phyloP scores from a whole-genome alignment of 1,140 invertebrate genomes.

The Pogonomyrmex californicus region DNA sequence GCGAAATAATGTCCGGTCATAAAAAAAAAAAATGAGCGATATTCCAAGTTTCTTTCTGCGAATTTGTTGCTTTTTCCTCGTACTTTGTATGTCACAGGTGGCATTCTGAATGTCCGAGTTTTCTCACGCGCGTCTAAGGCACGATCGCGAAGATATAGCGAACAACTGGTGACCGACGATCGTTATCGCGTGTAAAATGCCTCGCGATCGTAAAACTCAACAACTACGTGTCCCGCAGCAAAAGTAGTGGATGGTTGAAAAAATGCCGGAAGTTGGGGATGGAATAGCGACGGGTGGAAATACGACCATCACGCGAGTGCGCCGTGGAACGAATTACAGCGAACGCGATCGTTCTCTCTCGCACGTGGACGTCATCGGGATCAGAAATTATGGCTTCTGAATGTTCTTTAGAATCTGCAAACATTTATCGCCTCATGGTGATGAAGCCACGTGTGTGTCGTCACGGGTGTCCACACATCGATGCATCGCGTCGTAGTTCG shows the following conservation, averaged over 20 bases:
- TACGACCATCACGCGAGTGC: not conserved
- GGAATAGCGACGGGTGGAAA: constrained; percentile 2
- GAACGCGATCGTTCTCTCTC: not conserved
- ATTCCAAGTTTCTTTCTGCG: not conserved
- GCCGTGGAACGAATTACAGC: constrained; percentile 5
- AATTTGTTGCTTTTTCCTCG: not conserved
- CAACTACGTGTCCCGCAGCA: not conserved
- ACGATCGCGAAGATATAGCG: not conserved
- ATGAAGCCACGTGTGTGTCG: not conserved
- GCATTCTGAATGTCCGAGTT: not conserved
- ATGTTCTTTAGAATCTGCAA: not conserved
- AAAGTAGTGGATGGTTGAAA: not conserved
- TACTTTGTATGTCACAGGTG: not conserved
- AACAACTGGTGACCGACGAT: not conserved
- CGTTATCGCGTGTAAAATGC: not conserved
- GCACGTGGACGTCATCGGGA: not conserved
- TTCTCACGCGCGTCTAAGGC: not conserved
- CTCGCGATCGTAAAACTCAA: constrained; percentile 40
- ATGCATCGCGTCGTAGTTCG: constrained; percentile 8
- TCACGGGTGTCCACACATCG: not conserved
- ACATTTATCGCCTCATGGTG: not conserved
- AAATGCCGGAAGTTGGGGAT: not conserved
- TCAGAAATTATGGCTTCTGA: constrained; percentile 18
- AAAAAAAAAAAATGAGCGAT: not conserved
- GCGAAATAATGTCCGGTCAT: not conserved